A percentile compares a stretch with the other conserved stretches of the same genome.
Evolutionary conservation across 2,797 vertebrate genomes (phyloP).

Genomic region (Mus spretus): DNA sequence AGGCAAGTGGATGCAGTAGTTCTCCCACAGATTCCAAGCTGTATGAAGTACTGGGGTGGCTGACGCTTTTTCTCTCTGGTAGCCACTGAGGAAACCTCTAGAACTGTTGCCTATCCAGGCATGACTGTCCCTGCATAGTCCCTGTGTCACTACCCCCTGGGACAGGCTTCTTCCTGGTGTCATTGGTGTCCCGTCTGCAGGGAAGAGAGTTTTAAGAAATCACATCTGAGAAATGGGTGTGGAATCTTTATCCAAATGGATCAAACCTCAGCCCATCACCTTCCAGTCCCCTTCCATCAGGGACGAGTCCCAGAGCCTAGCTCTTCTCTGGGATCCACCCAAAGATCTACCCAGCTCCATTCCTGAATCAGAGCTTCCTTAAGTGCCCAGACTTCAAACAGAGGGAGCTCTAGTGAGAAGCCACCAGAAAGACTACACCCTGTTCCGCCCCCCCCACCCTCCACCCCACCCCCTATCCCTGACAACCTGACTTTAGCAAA

Average conservation of each 20-base stretch:
- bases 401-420: background rate
- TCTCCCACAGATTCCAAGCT: background rate
- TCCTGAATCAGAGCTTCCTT: background rate
- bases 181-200: background rate
- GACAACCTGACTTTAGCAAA: background rate
- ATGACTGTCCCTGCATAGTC: too few relatives aligned
- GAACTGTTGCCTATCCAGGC: accelerated
- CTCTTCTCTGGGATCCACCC: background rate
- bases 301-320: background rate
- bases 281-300: background rate
- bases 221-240: background rate
- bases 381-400: background rate
- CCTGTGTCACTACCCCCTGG: background rate
- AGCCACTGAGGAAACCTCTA: background rate
- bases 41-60: background rate
- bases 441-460: too few relatives aligned
- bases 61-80: background rate
- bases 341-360: too few relatives aligned
- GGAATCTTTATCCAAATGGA: background rate
- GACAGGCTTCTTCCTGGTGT: background rate
- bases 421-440: background rate
- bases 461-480: accelerated
- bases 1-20: background rate
- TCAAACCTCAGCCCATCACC: accelerated
- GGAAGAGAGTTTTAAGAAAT: background rate